Conservation (phyloP, 1,140 invertebrate species). For the Leguminivora glycinivorella region DNA sequence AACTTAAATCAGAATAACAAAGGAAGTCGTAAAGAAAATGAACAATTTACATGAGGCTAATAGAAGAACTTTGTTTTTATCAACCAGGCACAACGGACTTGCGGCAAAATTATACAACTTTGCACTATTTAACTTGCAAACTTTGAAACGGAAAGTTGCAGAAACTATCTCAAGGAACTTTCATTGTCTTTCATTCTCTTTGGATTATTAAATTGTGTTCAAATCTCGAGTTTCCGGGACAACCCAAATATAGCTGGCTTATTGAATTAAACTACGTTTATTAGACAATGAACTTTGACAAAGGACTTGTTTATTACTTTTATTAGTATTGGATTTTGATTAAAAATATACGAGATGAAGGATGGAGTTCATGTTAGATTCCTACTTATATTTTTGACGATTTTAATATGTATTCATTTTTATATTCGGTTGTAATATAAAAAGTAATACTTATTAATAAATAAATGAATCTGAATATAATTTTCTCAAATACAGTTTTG, state of each 20-base stretch:
- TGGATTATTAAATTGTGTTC: constrained; percentile 26
- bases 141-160: constrained; percentile 41
- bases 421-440: too few species aligned
- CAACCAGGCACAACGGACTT: constrained; percentile 37
- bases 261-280: constrained; percentile 10
- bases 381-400: too few species aligned
- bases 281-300: background rate
- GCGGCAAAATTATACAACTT: constrained; percentile 62
- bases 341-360: background rate
- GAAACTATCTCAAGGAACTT: constrained; percentile 47
- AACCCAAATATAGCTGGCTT: background rate
- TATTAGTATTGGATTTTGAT: background rate
- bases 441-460: too few species aligned
- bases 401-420: too few species aligned
- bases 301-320: background rate
- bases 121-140: constrained; percentile 66
- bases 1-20: background rate
- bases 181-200: constrained; percentile 25
- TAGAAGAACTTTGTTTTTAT: constrained; percentile 28
- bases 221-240: background rate
- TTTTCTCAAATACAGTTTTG: too few species aligned
- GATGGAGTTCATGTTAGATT: too few species aligned
- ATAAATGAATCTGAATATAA: too few species aligned
- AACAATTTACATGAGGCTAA: constrained; percentile 29
- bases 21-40: constrained; percentile 6